phyloP scores from a whole-genome alignment of 2,113 vertebrate species.

The Physeter macrocephalus region DNA sequence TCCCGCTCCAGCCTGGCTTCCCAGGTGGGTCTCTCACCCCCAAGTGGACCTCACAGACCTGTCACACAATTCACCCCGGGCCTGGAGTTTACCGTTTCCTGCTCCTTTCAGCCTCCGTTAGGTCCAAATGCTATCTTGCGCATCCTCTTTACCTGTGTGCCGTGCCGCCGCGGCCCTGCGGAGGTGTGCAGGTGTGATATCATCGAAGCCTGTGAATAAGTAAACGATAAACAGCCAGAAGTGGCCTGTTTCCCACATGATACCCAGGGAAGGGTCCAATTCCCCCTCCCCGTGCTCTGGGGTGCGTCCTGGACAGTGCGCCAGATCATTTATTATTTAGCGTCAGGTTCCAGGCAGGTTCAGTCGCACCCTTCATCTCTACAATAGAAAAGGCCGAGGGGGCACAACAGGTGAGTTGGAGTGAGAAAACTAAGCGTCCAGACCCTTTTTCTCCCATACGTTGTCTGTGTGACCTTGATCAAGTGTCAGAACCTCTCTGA shows the following conservation, averaged over 20 bases:
- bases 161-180: neutral
- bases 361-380: neutral
- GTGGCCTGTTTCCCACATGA: constrained; percentile 46
- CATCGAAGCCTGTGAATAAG: constrained; percentile 44
- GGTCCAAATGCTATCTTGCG: neutral
- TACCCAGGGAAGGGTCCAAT: constrained; percentile 24
- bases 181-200: neutral
- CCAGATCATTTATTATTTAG: constrained; percentile 66
- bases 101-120: neutral
- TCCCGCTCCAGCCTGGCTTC: neutral
- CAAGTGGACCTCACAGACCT: neutral
- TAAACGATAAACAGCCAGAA: constrained; percentile 27
- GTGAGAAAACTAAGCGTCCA: neutral
- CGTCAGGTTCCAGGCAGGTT: neutral
- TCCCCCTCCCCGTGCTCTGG: neutral
- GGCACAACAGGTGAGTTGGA: neutral
- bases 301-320: neutral
- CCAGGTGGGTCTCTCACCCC: neutral
- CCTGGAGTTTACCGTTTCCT: neutral
- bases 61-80: neutral
- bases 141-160: neutral
- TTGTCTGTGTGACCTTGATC: neutral
- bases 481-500: constrained; percentile 6
- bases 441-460: neutral
- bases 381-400: neutral